Percentiles rank a stretch among this genome's conserved stretches.
phyloP scores from a whole-genome alignment of 2,113 vertebrate genomes.

The Galemys pyrenaicus region DNA sequence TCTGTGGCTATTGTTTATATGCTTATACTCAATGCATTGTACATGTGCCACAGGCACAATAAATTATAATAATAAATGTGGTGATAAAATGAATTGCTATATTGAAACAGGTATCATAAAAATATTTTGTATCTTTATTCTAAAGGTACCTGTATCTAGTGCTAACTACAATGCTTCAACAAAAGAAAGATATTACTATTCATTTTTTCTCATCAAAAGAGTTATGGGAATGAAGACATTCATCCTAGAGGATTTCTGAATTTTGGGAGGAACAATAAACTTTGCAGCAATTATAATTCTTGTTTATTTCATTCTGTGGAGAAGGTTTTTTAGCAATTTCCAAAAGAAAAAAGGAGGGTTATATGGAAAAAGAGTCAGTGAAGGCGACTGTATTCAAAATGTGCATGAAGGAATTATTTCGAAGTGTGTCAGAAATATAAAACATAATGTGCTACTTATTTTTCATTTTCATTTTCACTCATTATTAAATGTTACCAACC shows the following conservation, averaged over 20 bases:
- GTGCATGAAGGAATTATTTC: slow-evolving; percentile 2
- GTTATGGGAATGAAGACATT: slow-evolving; percentile 28
- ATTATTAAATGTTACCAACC: slow-evolving; percentile 44
- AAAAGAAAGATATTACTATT: not conserved
- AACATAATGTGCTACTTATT: slow-evolving; percentile 9
- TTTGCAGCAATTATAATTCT: not conserved
- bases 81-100: not conserved
- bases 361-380: not conserved
- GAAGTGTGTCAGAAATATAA: slow-evolving; percentile 40
- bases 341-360: not conserved
- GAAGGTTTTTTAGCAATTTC: slow-evolving; percentile 19
- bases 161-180: not conserved
- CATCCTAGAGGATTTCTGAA: slow-evolving; percentile 38
- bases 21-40: not conserved
- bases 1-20: not conserved
- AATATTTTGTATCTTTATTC: slow-evolving; percentile 8
- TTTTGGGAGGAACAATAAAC: not conserved
- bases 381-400: slow-evolving; percentile 18
- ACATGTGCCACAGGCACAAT: not conserved
- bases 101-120: not conserved
- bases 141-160: not conserved
- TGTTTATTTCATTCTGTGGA: not conserved
- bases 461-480: slow-evolving; percentile 59
- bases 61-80: not conserved
- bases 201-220: slow-evolving; percentile 34